A percentile compares a stretch with the other conserved stretches of the same genome.
These are phyloP conservation scores for Amphiprion ocellaris DNA, from an alignment of 2,113 vertebrate genomes.

Conservation along the genomic window DNA sequence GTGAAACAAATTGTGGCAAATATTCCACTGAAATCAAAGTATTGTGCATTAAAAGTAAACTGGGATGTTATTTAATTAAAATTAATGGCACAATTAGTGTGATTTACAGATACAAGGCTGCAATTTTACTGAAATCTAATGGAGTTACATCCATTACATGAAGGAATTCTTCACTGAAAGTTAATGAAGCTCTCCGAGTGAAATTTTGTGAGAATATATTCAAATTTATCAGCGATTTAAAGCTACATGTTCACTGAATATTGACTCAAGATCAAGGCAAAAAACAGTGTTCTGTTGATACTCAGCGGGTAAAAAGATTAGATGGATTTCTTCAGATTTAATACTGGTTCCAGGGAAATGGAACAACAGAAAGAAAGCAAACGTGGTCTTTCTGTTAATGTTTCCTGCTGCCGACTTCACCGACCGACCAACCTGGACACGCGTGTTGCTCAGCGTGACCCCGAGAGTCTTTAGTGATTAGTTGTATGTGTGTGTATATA, in stretches of 20 bases:
- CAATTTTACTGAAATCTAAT: no score
- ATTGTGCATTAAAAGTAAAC: no score
- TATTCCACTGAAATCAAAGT: not conserved
- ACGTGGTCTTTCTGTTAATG: not conserved
- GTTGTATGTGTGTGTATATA: conserved; percentile 61
- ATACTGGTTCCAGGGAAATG: not conserved
- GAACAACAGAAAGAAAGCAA: conserved; percentile 23
- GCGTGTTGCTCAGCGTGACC: conserved; percentile 77
- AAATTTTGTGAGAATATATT: not conserved
- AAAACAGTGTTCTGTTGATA: not conserved
- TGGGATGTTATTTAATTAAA: not conserved
- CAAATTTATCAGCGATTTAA: not conserved
- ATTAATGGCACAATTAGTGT: not conserved
- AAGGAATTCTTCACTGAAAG: not conserved
- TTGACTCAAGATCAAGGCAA: not conserved
- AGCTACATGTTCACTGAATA: not conserved
- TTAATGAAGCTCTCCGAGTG: not conserved
- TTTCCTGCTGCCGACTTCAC: conserved; percentile 25
- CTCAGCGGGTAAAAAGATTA: no score
- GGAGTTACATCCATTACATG: not conserved
- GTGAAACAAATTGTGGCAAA: not conserved
- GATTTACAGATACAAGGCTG: not conserved
- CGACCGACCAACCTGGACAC: conserved; percentile 76
- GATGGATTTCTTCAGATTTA: no score
- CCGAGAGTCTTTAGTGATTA: conserved; percentile 78